Base-by-base conservation (phyloP, 2,888 invertebrate species). In the Omphaloscelis lunosa region DNA sequence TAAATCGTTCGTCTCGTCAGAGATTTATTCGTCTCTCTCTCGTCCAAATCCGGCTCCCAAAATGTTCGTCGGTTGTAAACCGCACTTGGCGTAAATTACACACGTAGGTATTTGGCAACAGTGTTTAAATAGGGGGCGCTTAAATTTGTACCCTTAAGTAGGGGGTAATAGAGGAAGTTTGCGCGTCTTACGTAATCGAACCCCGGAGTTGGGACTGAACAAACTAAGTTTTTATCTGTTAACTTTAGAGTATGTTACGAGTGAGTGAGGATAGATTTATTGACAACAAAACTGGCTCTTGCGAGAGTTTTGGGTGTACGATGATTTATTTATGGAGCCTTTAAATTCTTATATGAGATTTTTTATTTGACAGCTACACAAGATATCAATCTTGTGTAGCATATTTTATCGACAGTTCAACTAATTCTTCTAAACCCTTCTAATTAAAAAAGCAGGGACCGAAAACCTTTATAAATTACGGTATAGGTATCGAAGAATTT, bases 141-240 rank as follows among this genome's bases (percentile, higher is more conserved):
- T 92, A 93, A 88, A 88, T 88, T 88, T 93, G 93, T 93, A 93
- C 93, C 91, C 92, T 88, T 88, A 88, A 88, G 93, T 93, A 94
- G 93, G 90, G 91, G 92, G 93, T 93, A 93, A 94, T 94, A 93
- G 93, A 89, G 91, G 92, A 94, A 95, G 92, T 94, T 94, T 90
- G 90, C 88, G 88, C 90, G 91, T 91, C 92, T 94, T 94, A 91
- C 91, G 93, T 95, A 95, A 94, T 94, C 93, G 93, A 93, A 93
- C 90, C 93, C 89, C 23, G 74, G 86, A 88, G 89, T 90, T 86
- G 90, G 89, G 88, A 87, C 88, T 86, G 91, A 91, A 91, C 91
- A 90, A 94, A 94, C 92, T 93, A 90, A 94, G 93, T 95, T 95
- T 95, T 94, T 95, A 95, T 95, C 93, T 92, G 92, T 91, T 91